A percentile compares a stretch with the other conserved stretches of the same genome.
Evolutionary conservation across 1,140 invertebrate genomes (phyloP).

Genomic region (Bombyx mandarina): DNA sequence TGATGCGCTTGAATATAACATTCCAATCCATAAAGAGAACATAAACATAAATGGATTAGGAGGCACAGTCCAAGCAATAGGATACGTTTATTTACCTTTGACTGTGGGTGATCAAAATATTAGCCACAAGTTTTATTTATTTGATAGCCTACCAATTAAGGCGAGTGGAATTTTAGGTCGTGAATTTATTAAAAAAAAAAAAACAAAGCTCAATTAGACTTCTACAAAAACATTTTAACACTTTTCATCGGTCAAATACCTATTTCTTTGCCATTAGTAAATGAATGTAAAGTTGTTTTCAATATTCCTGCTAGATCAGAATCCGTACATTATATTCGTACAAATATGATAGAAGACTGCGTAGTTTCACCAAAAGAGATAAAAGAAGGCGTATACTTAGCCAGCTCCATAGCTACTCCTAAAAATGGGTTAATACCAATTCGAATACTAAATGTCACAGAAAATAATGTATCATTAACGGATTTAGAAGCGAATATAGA

Average conservation of each 20-base stretch:
- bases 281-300: too few species aligned
- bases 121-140: slow-evolving; percentile 19
- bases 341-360: slow-evolving; percentile 10
- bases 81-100: slow-evolving; percentile 17
- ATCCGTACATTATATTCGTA: slow-evolving; percentile 16
- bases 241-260: too few species aligned
- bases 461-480: slow-evolving; percentile 7
- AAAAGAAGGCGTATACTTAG: slow-evolving; percentile 13
- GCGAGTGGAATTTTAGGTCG: slow-evolving; percentile 19
- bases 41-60: slow-evolving; percentile 20
- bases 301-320: slow-evolving; percentile 16
- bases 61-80: slow-evolving; percentile 14
- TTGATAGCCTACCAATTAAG: slow-evolving; percentile 17
- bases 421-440: slow-evolving; percentile 12
- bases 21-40: slow-evolving; percentile 14
- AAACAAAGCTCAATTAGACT: too few species aligned
- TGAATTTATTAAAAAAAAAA: slow-evolving; percentile 20
- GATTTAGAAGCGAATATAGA: slow-evolving; percentile 13
- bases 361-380: slow-evolving; percentile 15
- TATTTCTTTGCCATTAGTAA: too few species aligned
- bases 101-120: slow-evolving; percentile 6
- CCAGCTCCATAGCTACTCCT: slow-evolving; percentile 14
- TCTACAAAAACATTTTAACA: too few species aligned
- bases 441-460: slow-evolving; percentile 18
- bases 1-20: slow-evolving; percentile 9